Base-by-base conservation (phyloP, 2,888 invertebrate genomes). In the Seira ritae region DNA sequence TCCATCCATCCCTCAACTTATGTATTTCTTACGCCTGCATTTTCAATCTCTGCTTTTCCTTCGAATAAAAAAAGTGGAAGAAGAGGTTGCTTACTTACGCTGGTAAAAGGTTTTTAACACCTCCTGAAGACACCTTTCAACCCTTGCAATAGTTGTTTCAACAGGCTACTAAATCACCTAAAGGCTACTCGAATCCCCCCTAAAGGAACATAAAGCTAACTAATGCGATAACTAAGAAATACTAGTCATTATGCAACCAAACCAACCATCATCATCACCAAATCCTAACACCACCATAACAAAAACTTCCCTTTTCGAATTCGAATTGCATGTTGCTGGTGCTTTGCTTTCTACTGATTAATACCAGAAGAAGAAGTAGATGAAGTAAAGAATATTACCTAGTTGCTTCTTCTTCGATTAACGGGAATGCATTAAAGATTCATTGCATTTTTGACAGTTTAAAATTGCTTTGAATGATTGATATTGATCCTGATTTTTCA, bases 401-500 rank as follows among this genome's bases (percentile, higher is more conserved):
- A 75, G 75, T 67, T 66, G n/a, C n/a, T 71, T 55, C 71, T 46
- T 70, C 67, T 82, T 72, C 37, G 75, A 82, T 76, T 72, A 76
- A 71, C 72, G 81, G 76, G 76, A 76, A 76, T 70, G 71, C 66
- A 72, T 20, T 76, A 67, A 82, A 82, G 81, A 76, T 82, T 76
- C 81, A 82, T 82, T 82, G 81, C 81, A 42, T 82, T 82, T 82
- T 71, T 82, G 81, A 82, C 81, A 82, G 81, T 82, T 82, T 67
- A 76, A 82, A 82, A 82, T 75, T 82, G 31, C 75, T 70, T 73
- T 71, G 76, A 82, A 82, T 82, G 81, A 82, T 82, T 82, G 81
- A 82, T 82, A 82, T 72, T 76, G 81, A 82, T 82, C 81, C 81
- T 82, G 76, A 82, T 82, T 82, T 82, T 82, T 82, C 81, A 82